Evolutionary conservation across 2,888 invertebrate genomes (phyloP), one percentile per base, ranked within the genome.

Genomic region (Tetheella fluctuosa): DNA sequence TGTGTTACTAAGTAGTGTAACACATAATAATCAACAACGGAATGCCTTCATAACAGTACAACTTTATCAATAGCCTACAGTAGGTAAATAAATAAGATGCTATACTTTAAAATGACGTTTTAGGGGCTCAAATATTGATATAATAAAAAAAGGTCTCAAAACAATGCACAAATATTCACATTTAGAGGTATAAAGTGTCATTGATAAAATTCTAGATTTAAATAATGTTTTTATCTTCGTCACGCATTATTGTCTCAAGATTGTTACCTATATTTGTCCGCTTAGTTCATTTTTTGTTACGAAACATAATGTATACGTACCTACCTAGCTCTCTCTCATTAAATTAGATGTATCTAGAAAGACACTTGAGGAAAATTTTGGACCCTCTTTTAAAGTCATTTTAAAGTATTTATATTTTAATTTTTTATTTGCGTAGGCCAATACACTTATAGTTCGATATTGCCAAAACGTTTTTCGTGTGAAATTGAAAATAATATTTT

Each of bases 31-130:
- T 78, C 83, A 87, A 81, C 81, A 93, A 93, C 93, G 91, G 89
- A 83, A 92, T 93, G 93, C 93, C 93, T 93, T 93, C 83, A 76
- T 79, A 75, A 90, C 93, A 93, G 93, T 93, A 93, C 93, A 93
- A 93, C 84, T 91, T 84, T 87, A 80, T 83, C 91, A 90, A 91
- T 93, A 93, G 86, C 88, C 85, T 91, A 90, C 84, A 82, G 64
- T 91, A 90, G 88, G 83, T 89, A 85, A 89, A 81, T 81, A 74
- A 75, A 80, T 84, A 85, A 84, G 78, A 80, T 71, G 67, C 60
- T 65, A 64, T 79, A 74, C 83, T 80, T 76, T 76, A 76, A 80
- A 81, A 84, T 85, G 84, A 79, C 85, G 71, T 68, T 79, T 63
- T 65, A 79, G 76, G 69, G 61, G 59, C 57, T 56, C 28, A 53